Evolutionary conservation across 1,140 invertebrate genomes (phyloP), one percentile per base, ranked within the genome.

Genomic region (Atta cephalotes): DNA sequence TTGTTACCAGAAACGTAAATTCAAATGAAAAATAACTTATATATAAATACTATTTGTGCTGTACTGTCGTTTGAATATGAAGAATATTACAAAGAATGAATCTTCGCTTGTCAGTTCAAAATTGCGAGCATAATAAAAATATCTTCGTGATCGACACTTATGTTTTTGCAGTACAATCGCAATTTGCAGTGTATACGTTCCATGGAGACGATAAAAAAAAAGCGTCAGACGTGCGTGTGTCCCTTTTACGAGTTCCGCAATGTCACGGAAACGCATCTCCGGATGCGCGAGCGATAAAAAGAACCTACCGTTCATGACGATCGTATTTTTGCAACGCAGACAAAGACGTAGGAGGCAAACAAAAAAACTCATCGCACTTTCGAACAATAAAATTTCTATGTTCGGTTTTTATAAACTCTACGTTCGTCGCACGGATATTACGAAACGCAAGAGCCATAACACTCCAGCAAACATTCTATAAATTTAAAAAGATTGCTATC

Each of bases 171-270:
- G 21, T 14, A 63, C 78, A 77, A 87, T 88, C 78, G 63, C 63
- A 74, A 88, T 88, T 84, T 65, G 35, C 31, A 70, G 31, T 21
- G 51, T 49, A 63, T 45, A 65, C 18, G 21, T 3, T 14, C n/a
- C 16, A 28, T 16, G 18, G 45, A 56, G 74, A 12, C 71, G 63
- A 88, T 88, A 77, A 87, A 88, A 80, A 87, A 82, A 88, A 56
- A 16, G 63, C 16, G 10, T 70, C 16, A 21, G 71, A 78, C 78
- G 78, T 72, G 63, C 70, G 63, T 74, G 76, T 62, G 74, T 76
- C 74, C 21, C 35, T 87, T 88, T 87, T 88, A 88, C 80, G 87
- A 89, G 72, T 79, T 56, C 53, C 72, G 51, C 87, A 74, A 62
- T 76, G 85, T 87, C 85, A 71, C 28, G 78, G 77, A 82, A 85